Evolutionary conservation across 2,888 invertebrate genomes (phyloP), one percentile per base, ranked within the genome.

Genomic region (Thysanoteuthis rhombus): DNA sequence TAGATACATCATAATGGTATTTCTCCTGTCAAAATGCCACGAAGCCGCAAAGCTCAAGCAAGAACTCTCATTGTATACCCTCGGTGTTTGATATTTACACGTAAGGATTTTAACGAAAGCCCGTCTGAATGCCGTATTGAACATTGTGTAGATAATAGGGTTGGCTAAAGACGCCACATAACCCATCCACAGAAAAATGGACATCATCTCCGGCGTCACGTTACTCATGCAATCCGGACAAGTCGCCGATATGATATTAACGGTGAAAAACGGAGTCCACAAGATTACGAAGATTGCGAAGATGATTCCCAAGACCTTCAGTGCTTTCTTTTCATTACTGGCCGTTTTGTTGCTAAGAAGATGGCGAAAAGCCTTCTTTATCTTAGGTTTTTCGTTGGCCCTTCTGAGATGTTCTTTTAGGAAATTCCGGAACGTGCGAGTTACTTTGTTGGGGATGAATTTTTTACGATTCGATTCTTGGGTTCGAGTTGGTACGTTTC

Each of bases 121-220:
- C 39, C 95, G 94, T 19, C 97, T 95, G 95, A 97, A 97, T 42
- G 96, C 95, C 19, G 97, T 97, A 94, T 97, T 97, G 94, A 97
- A 97, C 96, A 97, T 97, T 16, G 97, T 97, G 94, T 97, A 97
- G 91, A 97, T 97, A 94, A 97, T 97, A 16, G 97, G 97, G 93
- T 97, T 97, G 39, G 96, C 96, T 93, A 97, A 95, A 0, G 97
- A 97, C 3, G 97, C 96, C 38, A 96, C 94, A 91, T 97, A 97
- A 36, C 97, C 97, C 95, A 97, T 96, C 97, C 97, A 97, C 10
- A 96, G 94, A 93, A 97, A 96, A 32, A 95, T 94, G 12, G 96
- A 96, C 96, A 97, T 96, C 93, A 96, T 94, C 47, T 96, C 95
- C 2, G 96, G 95, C 2, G 96, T 96, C 19, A 96, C 93, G 25